These are phyloP conservation scores for Epicampocera succincta DNA, from an alignment of 2,888 invertebrate genomes.

Conservation along the genomic window DNA sequence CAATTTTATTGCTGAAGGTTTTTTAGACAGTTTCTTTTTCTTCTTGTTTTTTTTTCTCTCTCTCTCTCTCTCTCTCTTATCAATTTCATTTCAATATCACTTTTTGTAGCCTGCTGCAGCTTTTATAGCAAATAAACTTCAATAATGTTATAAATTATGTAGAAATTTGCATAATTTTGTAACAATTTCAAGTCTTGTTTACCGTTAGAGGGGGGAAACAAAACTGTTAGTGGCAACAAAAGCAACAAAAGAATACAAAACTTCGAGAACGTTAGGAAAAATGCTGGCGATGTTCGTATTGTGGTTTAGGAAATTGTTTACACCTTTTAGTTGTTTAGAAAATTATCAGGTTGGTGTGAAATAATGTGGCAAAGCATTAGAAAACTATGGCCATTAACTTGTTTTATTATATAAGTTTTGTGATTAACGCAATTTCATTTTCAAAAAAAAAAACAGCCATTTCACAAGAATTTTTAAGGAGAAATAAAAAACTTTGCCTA, in stretches of 20 bases:
- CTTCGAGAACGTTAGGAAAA: not conserved
- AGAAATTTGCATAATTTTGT: conserved; percentile 54
- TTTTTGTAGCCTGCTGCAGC: conserved; percentile 5
- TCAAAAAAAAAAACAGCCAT: no score
- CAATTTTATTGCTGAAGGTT: conserved; percentile 49
- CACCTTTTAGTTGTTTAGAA: conserved; percentile 44
- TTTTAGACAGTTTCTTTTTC: conserved; percentile 1
- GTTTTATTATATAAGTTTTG: not conserved
- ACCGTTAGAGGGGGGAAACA: conserved; percentile 45
- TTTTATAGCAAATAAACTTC: conserved; percentile 12
- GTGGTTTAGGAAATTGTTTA: conserved; percentile 2
- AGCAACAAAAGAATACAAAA: not conserved
- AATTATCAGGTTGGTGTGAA: conserved; percentile 14
- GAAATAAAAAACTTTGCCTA: no score
- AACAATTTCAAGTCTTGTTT: conserved; percentile 30
- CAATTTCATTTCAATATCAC: not conserved
- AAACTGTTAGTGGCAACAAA: conserved; percentile 11
- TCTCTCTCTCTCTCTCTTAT: conserved; percentile 10
- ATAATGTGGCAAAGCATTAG: conserved; percentile 5
- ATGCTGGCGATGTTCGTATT: no score
- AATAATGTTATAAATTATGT: conserved; percentile 22
- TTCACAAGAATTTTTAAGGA: no score
- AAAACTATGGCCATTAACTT: conserved; percentile 14
- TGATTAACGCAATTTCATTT: no score
- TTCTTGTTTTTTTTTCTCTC: no score